Percentiles rank a stretch among this genome's conserved stretches.
Conservation (phyloP, 2,888 invertebrate species). For the Rhabditoides inermis region DNA sequence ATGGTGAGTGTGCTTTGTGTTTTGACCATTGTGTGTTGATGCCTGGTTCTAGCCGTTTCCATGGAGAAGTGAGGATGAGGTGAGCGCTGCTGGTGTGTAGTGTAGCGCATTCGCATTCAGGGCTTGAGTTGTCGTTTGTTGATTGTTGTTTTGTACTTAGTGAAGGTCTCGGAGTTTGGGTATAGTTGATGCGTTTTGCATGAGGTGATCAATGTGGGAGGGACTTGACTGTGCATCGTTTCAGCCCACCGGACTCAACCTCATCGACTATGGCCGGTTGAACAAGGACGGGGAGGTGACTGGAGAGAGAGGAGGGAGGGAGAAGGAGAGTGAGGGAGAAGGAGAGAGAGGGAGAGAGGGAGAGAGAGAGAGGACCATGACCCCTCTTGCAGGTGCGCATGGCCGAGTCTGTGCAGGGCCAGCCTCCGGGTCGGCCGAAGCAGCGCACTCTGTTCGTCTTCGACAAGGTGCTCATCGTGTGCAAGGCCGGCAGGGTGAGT, state of each 20-base stretch:
- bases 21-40: neutral
- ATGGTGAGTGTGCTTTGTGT: slow-evolving; percentile 34
- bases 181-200: too few species aligned
- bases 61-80: too few species aligned
- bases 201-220: too few species aligned
- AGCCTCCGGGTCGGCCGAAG: slow-evolving; percentile 26
- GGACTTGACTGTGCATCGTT: too few species aligned
- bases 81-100: too few species aligned
- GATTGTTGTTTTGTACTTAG: too few species aligned
- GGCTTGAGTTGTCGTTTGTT: too few species aligned
- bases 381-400: slow-evolving; percentile 17
- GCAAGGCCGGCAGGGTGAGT: slow-evolving; percentile 60
- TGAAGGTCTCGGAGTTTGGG: too few species aligned
- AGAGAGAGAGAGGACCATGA: too few species aligned
- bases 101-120: too few species aligned
- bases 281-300: slow-evolving; percentile 86
- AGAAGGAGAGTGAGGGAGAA: slow-evolving; percentile 3
- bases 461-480: slow-evolving; percentile 88
- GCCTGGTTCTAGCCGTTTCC: too few species aligned
- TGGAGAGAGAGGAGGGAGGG: neutral
- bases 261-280: slow-evolving; percentile 81
- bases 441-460: slow-evolving; percentile 85
- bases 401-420: slow-evolving; percentile 16
- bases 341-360: slow-evolving; percentile 1
- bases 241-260: slow-evolving; percentile 68